Base-by-base conservation (phyloP, 2,888 invertebrate genomes). In the Pandemis corylana region DNA sequence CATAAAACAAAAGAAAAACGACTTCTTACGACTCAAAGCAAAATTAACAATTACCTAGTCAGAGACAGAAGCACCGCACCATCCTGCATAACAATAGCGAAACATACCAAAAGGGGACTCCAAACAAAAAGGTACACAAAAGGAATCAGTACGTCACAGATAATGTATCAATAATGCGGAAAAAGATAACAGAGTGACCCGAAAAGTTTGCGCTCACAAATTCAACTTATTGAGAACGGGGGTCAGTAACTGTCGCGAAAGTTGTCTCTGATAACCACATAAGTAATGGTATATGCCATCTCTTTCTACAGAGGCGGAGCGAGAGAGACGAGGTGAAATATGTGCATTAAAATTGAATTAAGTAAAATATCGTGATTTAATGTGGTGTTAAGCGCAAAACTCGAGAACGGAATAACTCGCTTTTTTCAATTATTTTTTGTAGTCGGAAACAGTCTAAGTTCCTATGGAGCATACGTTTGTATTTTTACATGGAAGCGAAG, bases 161-260 rank as follows among this genome's bases (percentile, higher is more conserved):
- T 20, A 13, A 61, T 66, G 46, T 74, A 74, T 74, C 74, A 70
- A 72, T 70, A 70, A 44, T 65, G 36, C 49, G 51, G 49, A 64
- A 72, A 74, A 69, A 65, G 69, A 74, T 68, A 73, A 73, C 51
- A 41, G 66, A 41, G 49, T 66, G 74, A 51, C 69, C 73, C 65
- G 42, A 65, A 70, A 69, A 70, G 42, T 73, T 73, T 67, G 61
- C 66, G 74, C 61, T 51, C 62, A 66, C 69, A 69, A 74, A 74
- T 74, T 66, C 69, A 70, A 69, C 42, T 74, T 73, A 64, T 61
- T 64, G 28, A 42, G 56, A 61, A 41, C 49, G 63, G 59, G 42
- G 63, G 69, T 61, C 65, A 51, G 53, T 6, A 7, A 62, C 42
- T 61, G 56, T 28, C 42, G 28, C 20, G 53, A 69, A 74, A 74